Percentiles rank a stretch among this genome's conserved stretches.
These are phyloP conservation scores for Eciton burchellii DNA, from an alignment of 1,140 invertebrate species.

Conservation along the genomic window DNA sequence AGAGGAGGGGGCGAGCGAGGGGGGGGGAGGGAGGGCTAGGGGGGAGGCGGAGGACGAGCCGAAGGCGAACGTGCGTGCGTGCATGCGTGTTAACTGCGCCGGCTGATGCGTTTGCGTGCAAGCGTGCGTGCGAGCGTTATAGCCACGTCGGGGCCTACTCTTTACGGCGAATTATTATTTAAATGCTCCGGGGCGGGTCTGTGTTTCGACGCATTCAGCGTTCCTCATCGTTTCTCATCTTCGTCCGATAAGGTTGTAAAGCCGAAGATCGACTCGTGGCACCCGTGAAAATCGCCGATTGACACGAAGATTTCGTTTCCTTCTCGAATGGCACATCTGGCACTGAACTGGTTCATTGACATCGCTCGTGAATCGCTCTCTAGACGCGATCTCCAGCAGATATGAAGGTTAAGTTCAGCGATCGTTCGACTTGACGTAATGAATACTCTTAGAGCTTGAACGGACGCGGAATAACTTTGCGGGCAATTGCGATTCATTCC, in stretches of 20 bases:
- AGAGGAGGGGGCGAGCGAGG: background rate
- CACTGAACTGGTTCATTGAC: no score
- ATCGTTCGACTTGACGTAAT: no score
- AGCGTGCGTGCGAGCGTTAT: slow-evolving; percentile 76
- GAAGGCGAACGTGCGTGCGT: slow-evolving; percentile 71
- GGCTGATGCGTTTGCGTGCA: slow-evolving; percentile 66
- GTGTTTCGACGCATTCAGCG: slow-evolving; percentile 50
- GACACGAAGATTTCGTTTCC: background rate
- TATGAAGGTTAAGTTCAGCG: background rate
- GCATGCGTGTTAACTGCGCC: slow-evolving; percentile 72
- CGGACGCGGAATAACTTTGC: no score
- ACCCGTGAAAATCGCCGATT: slow-evolving; percentile 22
- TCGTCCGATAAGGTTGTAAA: slow-evolving; percentile 66
- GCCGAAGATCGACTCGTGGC: slow-evolving; percentile 1
- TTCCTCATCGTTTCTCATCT: slow-evolving; percentile 34
- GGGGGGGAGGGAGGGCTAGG: slow-evolving; percentile 33
- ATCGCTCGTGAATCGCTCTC: no score
- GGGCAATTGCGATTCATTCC: no score
- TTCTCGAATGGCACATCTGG: no score
- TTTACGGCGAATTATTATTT: slow-evolving; percentile 81
- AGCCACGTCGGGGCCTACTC: slow-evolving; percentile 72
- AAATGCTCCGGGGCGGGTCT: slow-evolving; percentile 72
- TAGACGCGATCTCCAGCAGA: no score
- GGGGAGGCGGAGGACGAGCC: slow-evolving; percentile 49
- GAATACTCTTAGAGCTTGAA: no score